Evolutionary conservation across 2,888 invertebrate genomes (phyloP).

Genomic region (Glyphotaelius pellucidus): DNA sequence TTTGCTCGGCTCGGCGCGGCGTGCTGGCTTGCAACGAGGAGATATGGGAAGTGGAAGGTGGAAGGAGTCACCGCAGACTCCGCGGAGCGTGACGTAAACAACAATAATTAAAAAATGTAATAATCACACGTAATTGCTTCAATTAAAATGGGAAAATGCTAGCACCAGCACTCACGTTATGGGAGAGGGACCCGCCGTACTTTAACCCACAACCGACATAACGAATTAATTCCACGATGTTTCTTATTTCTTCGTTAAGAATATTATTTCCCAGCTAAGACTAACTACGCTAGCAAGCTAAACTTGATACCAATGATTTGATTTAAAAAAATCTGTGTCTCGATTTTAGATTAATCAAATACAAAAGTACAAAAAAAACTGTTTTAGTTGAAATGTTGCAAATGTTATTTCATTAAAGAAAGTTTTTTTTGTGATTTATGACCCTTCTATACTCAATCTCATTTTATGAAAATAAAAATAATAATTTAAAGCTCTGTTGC

Average conservation of each 20-base stretch:
- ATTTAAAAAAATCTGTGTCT: too few species aligned
- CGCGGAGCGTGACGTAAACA: constrained; percentile 60
- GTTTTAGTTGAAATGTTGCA: too few species aligned
- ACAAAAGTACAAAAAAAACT: too few species aligned
- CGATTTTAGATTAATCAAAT: background rate
- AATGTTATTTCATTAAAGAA: too few species aligned
- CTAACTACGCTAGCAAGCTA: background rate
- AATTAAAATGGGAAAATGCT: constrained; percentile 52
- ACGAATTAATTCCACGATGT: background rate
- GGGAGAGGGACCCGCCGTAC: background rate
- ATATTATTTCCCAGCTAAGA: background rate
- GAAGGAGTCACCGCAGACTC: constrained; percentile 17
- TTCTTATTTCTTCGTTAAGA: background rate
- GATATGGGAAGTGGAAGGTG: background rate
- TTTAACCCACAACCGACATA: background rate
- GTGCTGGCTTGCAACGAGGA: background rate
- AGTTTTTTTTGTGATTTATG: too few species aligned
- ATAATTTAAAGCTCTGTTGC: too few species aligned
- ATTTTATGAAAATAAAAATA: too few species aligned
- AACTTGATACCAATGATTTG: background rate
- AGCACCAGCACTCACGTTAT: constrained; percentile 12
- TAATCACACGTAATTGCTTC: constrained; percentile 60
- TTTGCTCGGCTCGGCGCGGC: background rate
- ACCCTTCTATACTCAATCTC: too few species aligned
- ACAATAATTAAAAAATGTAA: constrained; percentile 62